Percentiles rank a stretch among this genome's conserved stretches.
Conservation (phyloP, 2,888 invertebrate genomes). For the Cerastoderma edule region DNA sequence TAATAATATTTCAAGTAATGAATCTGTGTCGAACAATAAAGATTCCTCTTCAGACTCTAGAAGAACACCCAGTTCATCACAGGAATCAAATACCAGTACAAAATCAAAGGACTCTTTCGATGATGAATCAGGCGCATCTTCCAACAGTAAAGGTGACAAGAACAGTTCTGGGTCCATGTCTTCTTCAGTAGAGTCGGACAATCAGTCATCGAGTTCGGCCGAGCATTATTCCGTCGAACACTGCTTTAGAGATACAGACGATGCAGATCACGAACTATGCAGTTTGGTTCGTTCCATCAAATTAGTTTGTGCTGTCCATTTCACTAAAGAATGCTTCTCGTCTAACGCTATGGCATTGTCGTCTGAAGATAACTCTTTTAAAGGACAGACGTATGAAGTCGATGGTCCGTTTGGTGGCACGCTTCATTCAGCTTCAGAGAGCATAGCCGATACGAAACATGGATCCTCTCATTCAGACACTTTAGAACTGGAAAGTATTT, state of each 20-base stretch:
- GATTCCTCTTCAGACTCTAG: not conserved
- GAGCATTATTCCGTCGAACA: constrained; percentile 12
- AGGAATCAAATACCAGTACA: not conserved
- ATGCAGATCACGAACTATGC: constrained; percentile 12
- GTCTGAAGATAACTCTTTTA: not conserved
- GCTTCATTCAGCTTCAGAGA: not conserved
- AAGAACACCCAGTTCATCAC: constrained; percentile 7
- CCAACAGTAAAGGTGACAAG: not conserved
- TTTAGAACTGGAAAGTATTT: constrained; percentile 39
- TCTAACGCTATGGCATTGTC: not conserved
- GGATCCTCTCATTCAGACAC: not conserved
- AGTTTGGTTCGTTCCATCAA: constrained; percentile 13
- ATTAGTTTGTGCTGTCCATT: constrained; percentile 21
- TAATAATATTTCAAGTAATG: not conserved
- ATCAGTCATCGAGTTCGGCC: not conserved
- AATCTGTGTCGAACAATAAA: not conserved
- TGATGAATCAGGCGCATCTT: not conserved
- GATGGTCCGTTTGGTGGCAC: not conserved
- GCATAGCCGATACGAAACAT: not conserved
- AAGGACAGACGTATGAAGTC: not conserved
- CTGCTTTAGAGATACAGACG: constrained; percentile 5
- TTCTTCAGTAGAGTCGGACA: not conserved
- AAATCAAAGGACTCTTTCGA: not conserved
- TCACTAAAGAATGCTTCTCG: constrained; percentile 19
- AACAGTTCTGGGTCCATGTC: not conserved